Evolutionary conservation across 2,888 invertebrate genomes (phyloP).

Genomic region (Caenorhabditis sulstoni): DNA sequence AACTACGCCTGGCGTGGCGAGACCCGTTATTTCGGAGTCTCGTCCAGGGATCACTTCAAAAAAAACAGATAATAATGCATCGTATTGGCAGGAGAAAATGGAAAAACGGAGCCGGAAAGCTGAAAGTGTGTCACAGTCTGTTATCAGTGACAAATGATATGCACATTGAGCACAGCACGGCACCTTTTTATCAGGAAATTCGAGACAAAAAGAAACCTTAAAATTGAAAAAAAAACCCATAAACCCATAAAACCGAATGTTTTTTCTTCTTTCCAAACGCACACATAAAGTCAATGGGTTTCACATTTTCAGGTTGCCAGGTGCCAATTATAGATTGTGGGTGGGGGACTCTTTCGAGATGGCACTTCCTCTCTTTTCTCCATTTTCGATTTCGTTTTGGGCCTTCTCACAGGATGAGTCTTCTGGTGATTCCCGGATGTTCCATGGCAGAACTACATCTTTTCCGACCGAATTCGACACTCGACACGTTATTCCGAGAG

Average conservation of each 20-base stretch:
- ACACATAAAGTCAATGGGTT: background rate
- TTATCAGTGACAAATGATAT: slow-evolving; percentile 17
- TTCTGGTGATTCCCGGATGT: slow-evolving; percentile 32
- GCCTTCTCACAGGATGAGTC: background rate
- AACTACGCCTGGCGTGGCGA: too few species aligned
- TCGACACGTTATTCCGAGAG: slow-evolving; percentile 24
- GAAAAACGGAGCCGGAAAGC: slow-evolving; percentile 3
- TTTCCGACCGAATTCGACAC: slow-evolving; percentile 18
- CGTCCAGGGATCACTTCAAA: too few species aligned
- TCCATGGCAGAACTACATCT: slow-evolving; percentile 14
- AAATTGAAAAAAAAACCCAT: background rate
- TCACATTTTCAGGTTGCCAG: background rate
- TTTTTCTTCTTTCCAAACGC: background rate
- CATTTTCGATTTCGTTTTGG: background rate
- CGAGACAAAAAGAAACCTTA: background rate
- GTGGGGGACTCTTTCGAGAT: too few species aligned
- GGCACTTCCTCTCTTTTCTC: slow-evolving; percentile 1
- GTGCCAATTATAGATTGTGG: slow-evolving; percentile 6
- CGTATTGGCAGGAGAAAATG: too few species aligned
- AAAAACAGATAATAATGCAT: too few species aligned
- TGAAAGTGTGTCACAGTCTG: background rate
- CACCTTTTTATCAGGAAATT: too few species aligned
- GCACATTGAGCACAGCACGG: too few species aligned
- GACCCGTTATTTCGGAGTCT: too few species aligned
- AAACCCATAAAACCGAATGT: background rate